A percentile compares a stretch with the other conserved stretches of the same genome.
These are phyloP conservation scores for Caenorhabditis japonica DNA, from an alignment of 2,888 invertebrate genomes.

Conservation along the genomic window DNA sequence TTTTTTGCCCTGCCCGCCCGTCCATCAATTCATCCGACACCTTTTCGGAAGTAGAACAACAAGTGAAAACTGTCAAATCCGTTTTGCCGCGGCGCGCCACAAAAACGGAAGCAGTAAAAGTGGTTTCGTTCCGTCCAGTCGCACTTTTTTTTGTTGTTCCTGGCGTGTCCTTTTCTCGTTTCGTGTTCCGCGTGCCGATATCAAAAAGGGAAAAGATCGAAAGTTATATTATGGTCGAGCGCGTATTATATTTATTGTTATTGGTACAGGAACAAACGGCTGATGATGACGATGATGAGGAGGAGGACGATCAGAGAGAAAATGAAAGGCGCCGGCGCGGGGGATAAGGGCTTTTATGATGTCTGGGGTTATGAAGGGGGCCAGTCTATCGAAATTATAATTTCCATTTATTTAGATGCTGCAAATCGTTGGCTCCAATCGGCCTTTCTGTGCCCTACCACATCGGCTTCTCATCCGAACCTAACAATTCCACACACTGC, in stretches of 20 bases:
- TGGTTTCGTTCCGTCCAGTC: slow-evolving; percentile 21
- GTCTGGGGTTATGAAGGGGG: too few species aligned
- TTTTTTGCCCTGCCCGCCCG: background rate
- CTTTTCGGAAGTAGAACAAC: too few species aligned
- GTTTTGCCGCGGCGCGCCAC: slow-evolving; percentile 15
- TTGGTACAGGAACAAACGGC: too few species aligned
- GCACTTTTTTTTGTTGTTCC: slow-evolving; percentile 21
- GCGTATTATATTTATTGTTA: slow-evolving; percentile 45
- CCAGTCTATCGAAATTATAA: background rate
- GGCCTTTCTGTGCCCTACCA: slow-evolving; percentile 38
- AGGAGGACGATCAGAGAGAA: too few species aligned
- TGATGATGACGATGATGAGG: too few species aligned
- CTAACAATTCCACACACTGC: slow-evolving; percentile 17
- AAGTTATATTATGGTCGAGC: slow-evolving; percentile 34
- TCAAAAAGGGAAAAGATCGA: slow-evolving; percentile 9
- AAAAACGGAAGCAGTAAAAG: slow-evolving; percentile 51
- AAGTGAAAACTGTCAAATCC: background rate
- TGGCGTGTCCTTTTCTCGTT: slow-evolving; percentile 10
- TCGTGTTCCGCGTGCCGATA: background rate
- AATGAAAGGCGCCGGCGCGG: too few species aligned
- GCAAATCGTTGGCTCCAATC: slow-evolving; percentile 43
- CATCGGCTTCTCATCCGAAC: slow-evolving; percentile 33
- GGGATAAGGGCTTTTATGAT: too few species aligned
- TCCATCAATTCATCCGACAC: too few species aligned
- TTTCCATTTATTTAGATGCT: slow-evolving; percentile 5